Percentiles rank a stretch among this genome's conserved stretches.
These are phyloP conservation scores for Streblospio benedicti DNA, from an alignment of 1,140 invertebrate genomes.

Conservation along the genomic window DNA sequence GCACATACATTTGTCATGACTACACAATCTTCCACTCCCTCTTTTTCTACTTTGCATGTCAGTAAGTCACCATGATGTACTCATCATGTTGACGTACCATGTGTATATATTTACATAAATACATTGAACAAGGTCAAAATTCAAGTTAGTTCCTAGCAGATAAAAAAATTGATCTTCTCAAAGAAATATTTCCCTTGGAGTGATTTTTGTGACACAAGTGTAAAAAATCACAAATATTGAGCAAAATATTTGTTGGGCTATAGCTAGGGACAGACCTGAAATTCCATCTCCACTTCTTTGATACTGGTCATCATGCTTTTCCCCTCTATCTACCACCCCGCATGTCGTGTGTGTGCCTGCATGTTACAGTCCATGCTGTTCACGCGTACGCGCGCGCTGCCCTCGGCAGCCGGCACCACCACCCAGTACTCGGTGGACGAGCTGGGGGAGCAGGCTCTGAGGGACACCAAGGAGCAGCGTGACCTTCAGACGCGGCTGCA, in stretches of 20 bases:
- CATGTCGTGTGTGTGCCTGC: neutral
- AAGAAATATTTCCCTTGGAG: too few species aligned
- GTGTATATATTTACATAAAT: too few species aligned
- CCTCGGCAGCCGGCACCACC: neutral
- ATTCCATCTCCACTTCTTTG: neutral
- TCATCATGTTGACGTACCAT: too few species aligned
- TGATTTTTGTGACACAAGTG: too few species aligned
- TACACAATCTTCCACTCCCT: too few species aligned
- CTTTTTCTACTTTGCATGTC: too few species aligned
- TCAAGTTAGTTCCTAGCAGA: too few species aligned
- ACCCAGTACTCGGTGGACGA: constrained; percentile 17
- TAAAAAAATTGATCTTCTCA: too few species aligned
- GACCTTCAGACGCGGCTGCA: constrained; percentile 28
- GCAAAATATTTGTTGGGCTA: neutral
- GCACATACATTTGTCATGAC: too few species aligned
- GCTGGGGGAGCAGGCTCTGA: constrained; percentile 32
- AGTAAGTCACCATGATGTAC: too few species aligned
- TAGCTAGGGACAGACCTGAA: neutral
- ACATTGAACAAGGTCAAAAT: too few species aligned
- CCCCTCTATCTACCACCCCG: neutral
- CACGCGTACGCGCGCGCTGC: constrained; percentile 4
- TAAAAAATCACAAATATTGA: too few species aligned
- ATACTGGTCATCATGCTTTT: constrained; percentile 2
- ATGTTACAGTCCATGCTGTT: constrained; percentile 3
- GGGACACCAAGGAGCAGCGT: constrained; percentile 34